These are phyloP conservation scores for Spodoptera picta DNA, from an alignment of 2,888 invertebrate genomes.

Conservation along the genomic window DNA sequence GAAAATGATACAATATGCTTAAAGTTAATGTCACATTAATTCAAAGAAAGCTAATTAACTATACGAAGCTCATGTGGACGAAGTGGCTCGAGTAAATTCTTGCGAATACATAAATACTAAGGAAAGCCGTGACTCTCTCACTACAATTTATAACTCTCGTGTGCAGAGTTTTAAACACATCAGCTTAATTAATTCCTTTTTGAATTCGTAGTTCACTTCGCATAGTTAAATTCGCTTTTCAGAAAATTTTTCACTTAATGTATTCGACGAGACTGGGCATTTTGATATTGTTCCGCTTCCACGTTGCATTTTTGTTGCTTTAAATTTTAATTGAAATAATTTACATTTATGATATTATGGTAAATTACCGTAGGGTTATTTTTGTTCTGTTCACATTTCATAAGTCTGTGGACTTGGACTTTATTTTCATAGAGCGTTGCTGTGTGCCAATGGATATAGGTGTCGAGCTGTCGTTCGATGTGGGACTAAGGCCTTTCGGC, in stretches of 20 bases:
- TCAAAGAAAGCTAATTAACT: constrained; percentile 57
- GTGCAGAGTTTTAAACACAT: constrained; percentile 76
- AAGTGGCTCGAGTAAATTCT: constrained; percentile 65
- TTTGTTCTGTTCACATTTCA: background rate
- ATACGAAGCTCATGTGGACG: constrained; percentile 57
- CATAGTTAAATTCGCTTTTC: constrained; percentile 57
- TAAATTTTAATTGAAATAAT: constrained; percentile 32
- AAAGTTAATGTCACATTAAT: constrained; percentile 13
- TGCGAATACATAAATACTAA: constrained; percentile 67
- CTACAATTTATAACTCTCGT: constrained; percentile 73
- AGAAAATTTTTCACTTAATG: constrained; percentile 37
- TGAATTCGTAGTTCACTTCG: constrained; percentile 68
- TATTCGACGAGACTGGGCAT: constrained; percentile 39
- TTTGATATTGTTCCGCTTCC: constrained; percentile 46
- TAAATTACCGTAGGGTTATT: constrained; percentile 14
- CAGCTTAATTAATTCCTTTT: constrained; percentile 77
- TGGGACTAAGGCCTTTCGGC: too few species aligned
- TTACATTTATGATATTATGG: constrained; percentile 26
- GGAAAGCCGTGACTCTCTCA: constrained; percentile 67
- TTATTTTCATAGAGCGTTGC: background rate
- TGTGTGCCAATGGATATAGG: too few species aligned
- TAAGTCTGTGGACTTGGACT: background rate
- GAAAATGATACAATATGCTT: too few species aligned
- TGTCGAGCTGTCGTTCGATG: too few species aligned
- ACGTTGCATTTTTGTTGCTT: constrained; percentile 20